A percentile compares a stretch with the other conserved stretches of the same genome.
Conservation (phyloP, 92 coral and sea anemone species). For the Muricea muricata region DNA sequence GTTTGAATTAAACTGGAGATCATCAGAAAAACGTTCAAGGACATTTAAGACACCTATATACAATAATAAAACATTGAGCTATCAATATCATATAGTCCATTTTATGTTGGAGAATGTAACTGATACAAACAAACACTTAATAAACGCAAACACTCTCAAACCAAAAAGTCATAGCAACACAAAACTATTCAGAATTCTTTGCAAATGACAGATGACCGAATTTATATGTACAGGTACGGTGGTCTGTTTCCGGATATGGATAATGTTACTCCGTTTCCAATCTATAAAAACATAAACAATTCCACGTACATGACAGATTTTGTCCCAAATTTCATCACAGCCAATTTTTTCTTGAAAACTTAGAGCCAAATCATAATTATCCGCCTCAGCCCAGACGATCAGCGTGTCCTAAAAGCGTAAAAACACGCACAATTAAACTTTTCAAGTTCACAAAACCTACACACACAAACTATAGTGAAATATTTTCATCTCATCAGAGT, state of each 20-base stretch:
- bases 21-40: background rate
- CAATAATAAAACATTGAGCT: background rate
- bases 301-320: conserved; percentile 89
- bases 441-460: conserved; percentile 5
- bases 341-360: conserved; percentile 99
- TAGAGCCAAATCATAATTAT: conserved; percentile 95
- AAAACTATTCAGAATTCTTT: background rate
- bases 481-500: background rate
- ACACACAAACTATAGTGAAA: background rate
- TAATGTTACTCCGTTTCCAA: background rate
- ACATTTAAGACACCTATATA: background rate
- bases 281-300: background rate
- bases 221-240: background rate
- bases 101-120: background rate
- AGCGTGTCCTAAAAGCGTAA: conserved; percentile 81
- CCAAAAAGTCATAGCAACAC: background rate
- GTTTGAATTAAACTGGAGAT: background rate
- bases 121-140: background rate
- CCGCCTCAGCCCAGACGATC: conserved; percentile 99
- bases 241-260: background rate
- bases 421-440: background rate
- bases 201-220: background rate
- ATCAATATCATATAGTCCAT: background rate
- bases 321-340: conserved; percentile 99
- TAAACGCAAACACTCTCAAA: background rate